Evolutionary conservation across 2,113 vertebrate genomes (phyloP), one percentile per base, ranked within the genome.

Genomic region (Poeciliopsis prolifica): DNA sequence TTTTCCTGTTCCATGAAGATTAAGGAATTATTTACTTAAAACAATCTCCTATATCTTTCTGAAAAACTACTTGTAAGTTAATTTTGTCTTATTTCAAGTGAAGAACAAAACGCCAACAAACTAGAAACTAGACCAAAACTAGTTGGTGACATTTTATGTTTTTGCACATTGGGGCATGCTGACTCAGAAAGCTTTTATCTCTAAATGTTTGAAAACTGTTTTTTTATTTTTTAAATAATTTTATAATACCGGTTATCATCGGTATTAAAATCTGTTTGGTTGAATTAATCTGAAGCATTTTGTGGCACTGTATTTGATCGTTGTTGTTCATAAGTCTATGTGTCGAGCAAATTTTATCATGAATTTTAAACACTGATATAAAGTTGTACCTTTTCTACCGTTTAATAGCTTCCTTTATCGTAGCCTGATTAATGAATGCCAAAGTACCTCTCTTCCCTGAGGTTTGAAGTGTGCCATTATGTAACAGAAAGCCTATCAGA

Each of bases 381-480:
- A 58, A 58, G 8, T n/a, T 9, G 7, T 10, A n/a, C 10, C 19
- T 58, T 58, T 58, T 58, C 51, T 58, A 9, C 51, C 24, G 2
- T 58, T n/a, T 58, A 58, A 58, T 58, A 58, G n/a, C 24, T 14
- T 54, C 37, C 19, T 58, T 37, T 15, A 19, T 29, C 31, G 72
- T 15, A 48, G 14, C 15, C n/a, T 63, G 19, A 1, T 22, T 28
- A 63, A 68, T 61, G 61, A 77, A 74, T 58, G 77, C 31, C 51
- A 61, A 61, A 24, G 48, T 44, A n/a, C 51, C 51, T 10, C 51
- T 29, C 37, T 63, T 63, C 65, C 63, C 42, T 40, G 2, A 28
- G 5, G 66, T 44, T 12, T 28, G 51, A 72, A 15, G n/a, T 24
- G 35, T 72, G 74, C 29, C 33, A 68, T 67, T 70, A 68, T 2